These are phyloP conservation scores for Elephantulus edwardii DNA, from an alignment of 2,113 vertebrate genomes.

Conservation along the genomic window DNA sequence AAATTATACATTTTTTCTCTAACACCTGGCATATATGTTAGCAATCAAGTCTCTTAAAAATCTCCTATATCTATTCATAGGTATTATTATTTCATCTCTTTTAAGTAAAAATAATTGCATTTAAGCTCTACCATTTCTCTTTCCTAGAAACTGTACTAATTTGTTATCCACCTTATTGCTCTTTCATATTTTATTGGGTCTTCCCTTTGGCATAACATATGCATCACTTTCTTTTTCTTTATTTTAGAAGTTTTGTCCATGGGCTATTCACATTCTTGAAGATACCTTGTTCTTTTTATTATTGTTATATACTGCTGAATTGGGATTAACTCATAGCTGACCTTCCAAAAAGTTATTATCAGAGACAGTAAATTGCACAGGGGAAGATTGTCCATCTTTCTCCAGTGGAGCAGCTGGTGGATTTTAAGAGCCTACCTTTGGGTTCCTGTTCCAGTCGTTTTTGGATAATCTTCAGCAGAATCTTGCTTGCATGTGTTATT, in stretches of 20 bases:
- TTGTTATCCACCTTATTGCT: neutral
- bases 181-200: neutral
- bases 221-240: neutral
- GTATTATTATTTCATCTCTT: neutral
- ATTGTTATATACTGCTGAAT: too few relatives aligned
- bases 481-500: too few relatives aligned
- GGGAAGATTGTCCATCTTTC: too few relatives aligned
- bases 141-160: neutral
- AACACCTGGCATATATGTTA: neutral
- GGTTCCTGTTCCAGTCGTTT: too few relatives aligned
- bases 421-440: too few relatives aligned
- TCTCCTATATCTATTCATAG: neutral
- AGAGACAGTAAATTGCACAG: too few relatives aligned
- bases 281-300: too few relatives aligned
- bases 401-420: too few relatives aligned
- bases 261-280: neutral
- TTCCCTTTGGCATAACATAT: neutral
- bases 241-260: neutral
- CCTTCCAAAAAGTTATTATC: too few relatives aligned
- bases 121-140: neutral
- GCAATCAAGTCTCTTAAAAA: neutral
- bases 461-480: too few relatives aligned
- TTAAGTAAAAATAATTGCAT: neutral
- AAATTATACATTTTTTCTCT: neutral
- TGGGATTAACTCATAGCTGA: too few relatives aligned